Percentiles rank a stretch among this genome's conserved stretches.
phyloP scores from a whole-genome alignment of 2,888 invertebrate genomes.

The Lumbricus terrestris region DNA sequence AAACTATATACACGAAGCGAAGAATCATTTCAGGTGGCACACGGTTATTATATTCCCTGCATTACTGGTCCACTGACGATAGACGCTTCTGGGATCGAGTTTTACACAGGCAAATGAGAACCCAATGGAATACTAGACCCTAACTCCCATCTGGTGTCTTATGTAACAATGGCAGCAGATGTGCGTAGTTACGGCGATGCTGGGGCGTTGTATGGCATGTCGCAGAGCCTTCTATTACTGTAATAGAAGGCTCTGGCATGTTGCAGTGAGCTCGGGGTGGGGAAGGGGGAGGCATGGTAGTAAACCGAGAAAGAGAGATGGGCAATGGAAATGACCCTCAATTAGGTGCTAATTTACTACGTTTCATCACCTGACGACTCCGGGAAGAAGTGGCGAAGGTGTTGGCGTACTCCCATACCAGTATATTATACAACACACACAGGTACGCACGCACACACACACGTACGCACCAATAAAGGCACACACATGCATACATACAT shows the following conservation, averaged over 20 bases:
- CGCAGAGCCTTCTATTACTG: too few species aligned
- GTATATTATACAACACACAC: too few species aligned
- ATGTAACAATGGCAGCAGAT: background rate
- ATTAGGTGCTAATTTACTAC: background rate
- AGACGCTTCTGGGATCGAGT: background rate
- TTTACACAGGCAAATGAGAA: background rate
- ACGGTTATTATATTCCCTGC: background rate
- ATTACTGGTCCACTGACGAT: background rate
- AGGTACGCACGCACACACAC: too few species aligned
- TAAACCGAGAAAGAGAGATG: background rate
- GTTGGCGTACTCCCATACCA: too few species aligned
- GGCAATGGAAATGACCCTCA: background rate
- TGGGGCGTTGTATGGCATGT: background rate
- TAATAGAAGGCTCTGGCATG: too few species aligned
- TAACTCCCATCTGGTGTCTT: too few species aligned
- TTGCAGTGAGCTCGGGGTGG: too few species aligned
- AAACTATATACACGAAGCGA: background rate
- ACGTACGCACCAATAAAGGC: too few species aligned
- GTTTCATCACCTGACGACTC: background rate
- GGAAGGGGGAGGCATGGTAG: background rate
- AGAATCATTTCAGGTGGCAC: background rate
- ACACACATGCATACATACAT: too few species aligned
- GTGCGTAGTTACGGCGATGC: background rate
- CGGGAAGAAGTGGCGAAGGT: background rate
- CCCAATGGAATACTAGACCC: background rate